Evolutionary conservation across 1,140 invertebrate genomes (phyloP), one percentile per base, ranked within the genome.

Genomic region (Caenorhabditis brenneri): DNA sequence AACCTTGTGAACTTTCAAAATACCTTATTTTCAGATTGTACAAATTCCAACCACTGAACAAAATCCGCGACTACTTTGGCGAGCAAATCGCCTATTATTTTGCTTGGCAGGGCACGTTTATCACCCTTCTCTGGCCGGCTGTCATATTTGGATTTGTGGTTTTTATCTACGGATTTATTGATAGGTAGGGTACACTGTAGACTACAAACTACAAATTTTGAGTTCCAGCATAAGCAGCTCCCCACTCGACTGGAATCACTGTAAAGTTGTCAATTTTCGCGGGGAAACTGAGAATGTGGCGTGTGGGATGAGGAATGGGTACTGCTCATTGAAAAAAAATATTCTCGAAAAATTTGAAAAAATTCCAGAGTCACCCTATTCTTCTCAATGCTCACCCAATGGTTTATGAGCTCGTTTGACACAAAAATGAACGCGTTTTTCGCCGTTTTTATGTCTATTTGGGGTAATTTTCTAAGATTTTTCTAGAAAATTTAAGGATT

Each of bases 1-100:
- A 80, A 46, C 16, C n/a, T 49, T 19, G 7, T n/a, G 5, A 22
- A 10, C 19, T n/a, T 49, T 80, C 24, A 80, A n/a, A 80, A 24
- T 46, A 22, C 42, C 9, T 58, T 48, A 42, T 51, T 36, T 51
- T 24, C 46, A 69, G 80, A 27, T 85, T 65, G 79, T 85, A 46
- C 42, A 81, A 58, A 51, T 69, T 74, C 27, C 84, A 85, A 65
- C 84, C 84, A 7, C 36, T 85, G 2, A 78, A 80, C 36, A 65
- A 49, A 29, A 69, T 85, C n/a, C 39, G 84, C 12, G 69, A 85
- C 69, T 85, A 85, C 29, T 85, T 81, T 29, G 84, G 84, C 15
- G 84, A 85, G 79, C 79, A 81, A 55, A 85, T 85, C 46, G 84
- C 79, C 0, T 85, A 84, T 53, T 85, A 85, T 39, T 85, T 85